These are phyloP conservation scores for Latrodectus elegans DNA, from an alignment of 2,888 invertebrate genomes.

Conservation along the genomic window DNA sequence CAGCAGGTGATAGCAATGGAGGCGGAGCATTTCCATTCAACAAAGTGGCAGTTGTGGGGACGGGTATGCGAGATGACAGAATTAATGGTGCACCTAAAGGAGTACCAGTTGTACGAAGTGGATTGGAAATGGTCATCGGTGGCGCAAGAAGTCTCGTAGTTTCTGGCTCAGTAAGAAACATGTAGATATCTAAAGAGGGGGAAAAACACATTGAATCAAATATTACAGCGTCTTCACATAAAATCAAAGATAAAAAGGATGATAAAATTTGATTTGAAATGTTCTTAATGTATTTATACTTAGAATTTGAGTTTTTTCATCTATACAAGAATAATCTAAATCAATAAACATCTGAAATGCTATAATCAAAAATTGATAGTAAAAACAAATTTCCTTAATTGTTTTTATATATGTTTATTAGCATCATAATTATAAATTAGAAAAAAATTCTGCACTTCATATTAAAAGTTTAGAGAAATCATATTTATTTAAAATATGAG, in stretches of 20 bases:
- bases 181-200: constrained; percentile 60
- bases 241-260: neutral
- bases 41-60: constrained; percentile 83
- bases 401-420: no score
- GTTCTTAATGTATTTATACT: no score
- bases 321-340: no score
- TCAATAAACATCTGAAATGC: no score
- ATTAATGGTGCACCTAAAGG: constrained; percentile 94
- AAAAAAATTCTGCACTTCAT: no score
- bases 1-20: constrained; percentile 80
- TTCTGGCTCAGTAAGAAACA: constrained; percentile 68
- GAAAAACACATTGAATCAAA: neutral
- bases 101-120: constrained; percentile 77
- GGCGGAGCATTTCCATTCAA: constrained; percentile 79
- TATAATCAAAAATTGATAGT: no score
- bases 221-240: no score
- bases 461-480: no score
- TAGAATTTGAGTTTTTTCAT: no score
- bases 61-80: constrained; percentile 90
- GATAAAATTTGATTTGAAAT: neutral
- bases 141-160: constrained; percentile 69
- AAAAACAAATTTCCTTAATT: no score
- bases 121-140: constrained; percentile 68
- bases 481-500: no score
- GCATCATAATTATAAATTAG: no score